Evolutionary conservation across 2,113 vertebrate species (phyloP).

Genomic region (Sphyrna mokarran): DNA sequence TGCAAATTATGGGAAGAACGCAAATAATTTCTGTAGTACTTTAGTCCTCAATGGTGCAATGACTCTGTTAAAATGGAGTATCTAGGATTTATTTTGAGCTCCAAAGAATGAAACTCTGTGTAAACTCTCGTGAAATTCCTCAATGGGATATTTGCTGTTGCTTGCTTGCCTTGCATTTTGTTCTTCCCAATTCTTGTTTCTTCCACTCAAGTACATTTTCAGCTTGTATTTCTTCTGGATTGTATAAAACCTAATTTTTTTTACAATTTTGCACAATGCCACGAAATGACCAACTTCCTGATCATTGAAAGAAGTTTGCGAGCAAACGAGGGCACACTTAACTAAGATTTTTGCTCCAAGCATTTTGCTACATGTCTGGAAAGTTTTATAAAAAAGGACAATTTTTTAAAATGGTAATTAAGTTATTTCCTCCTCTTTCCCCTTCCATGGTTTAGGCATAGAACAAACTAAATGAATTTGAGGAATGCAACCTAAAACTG

Average conservation of each 20-base stretch:
- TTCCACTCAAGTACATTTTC: neutral
- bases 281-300: neutral
- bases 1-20: no score
- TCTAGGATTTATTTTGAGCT: neutral
- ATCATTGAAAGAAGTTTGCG: neutral
- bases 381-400: neutral
- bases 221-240: neutral
- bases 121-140: neutral
- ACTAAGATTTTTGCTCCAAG: neutral
- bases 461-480: neutral
- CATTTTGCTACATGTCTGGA: neutral
- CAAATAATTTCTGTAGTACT: no score
- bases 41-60: no score
- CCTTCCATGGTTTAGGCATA: neutral
- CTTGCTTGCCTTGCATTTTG: neutral
- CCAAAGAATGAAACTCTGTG: neutral
- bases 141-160: neutral
- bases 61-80: no score
- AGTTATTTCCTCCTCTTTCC: no score
- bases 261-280: neutral
- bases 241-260: neutral
- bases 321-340: neutral
- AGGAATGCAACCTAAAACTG: neutral
- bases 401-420: no score
- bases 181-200: neutral